Evolutionary conservation across 2,113 vertebrate species (phyloP), one percentile per base, ranked within the genome.

Genomic region (Poecile atricapillus): DNA sequence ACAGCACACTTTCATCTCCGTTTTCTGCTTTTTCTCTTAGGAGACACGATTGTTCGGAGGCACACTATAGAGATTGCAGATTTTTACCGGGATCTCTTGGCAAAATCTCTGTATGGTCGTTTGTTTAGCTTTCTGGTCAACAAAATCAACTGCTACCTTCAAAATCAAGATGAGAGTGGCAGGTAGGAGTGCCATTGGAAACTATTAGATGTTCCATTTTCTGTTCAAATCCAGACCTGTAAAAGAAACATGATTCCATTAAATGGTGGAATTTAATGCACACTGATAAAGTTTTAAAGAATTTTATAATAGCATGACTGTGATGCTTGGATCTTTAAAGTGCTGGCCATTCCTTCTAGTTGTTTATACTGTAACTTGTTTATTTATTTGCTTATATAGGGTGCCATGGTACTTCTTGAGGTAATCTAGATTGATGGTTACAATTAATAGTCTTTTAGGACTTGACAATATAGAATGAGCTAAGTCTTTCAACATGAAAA

Each of bases 111-210:
- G 1, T 99, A 99, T 6, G 97, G 98, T 52, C 99, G 99, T 77
- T 98, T 99, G 85, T 99, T 99, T 95, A 98, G 98, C 97, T 98
- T 99, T 96, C 93, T 99, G 95, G 98, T 99, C 94, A 99, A 99
- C 92, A 95, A 96, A n/a, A 96, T 98, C 94, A 99, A 99, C 70
- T 97, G 96, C 62, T 98, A 97, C 96, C 98, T 99, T 68, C 98
- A 99, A 87, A 97, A 98, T 90, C 98, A 97, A 59, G 98, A 98
- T 12, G 98, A 99, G 19, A 96, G 71, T 94, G 84, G 87, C 60
- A 98, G 99, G 99, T 99, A 98, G 89, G 97, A 74, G 11, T 18
- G 20, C 16, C 11, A 4, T 53, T 28, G 15, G 43, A 15, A 53
- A 22, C 37, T 41, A 6, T 33, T 16, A 35, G 16, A 7, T 59